A percentile compares a stretch with the other conserved stretches of the same genome.
These are phyloP conservation scores for Dipodomys ordii DNA, from an alignment of 2,113 vertebrate genomes.

Conservation along the genomic window DNA sequence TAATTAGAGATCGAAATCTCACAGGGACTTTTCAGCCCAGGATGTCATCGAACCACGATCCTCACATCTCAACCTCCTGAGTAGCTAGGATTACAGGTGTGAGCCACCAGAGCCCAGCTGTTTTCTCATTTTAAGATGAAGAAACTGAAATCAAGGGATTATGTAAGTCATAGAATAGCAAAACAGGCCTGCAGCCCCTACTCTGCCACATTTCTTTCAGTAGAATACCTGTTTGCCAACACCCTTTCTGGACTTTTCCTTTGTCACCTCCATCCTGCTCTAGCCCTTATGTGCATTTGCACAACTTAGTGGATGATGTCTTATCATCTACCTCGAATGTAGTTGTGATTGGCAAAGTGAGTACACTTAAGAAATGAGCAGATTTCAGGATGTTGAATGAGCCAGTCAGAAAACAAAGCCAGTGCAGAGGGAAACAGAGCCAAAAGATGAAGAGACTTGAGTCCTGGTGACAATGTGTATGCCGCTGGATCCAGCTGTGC, in stretches of 20 bases:
- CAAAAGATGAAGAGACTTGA: conserved; percentile 76
- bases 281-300: not conserved
- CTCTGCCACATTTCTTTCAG: not conserved
- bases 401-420: conserved; percentile 67
- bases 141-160: not conserved
- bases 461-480: conserved; percentile 71
- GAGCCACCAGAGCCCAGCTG: too few species aligned
- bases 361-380: not conserved
- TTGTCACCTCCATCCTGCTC: conserved; percentile 16
- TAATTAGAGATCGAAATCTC: too few species aligned
- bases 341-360: not conserved
- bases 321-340: not conserved
- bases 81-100: too few species aligned
- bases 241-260: not conserved
- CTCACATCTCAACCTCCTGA: too few species aligned
- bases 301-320: not conserved
- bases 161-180: not conserved
- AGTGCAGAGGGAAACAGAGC: conserved; percentile 69
- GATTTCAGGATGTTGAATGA: conserved; percentile 62
- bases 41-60: too few species aligned
- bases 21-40: too few species aligned
- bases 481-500: conserved; percentile 79
- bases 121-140: conserved; percentile 33
- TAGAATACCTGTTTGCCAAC: not conserved
- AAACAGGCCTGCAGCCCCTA: not conserved